phyloP scores from a whole-genome alignment of 2,113 vertebrate species.

The Tichodroma muraria region DNA sequence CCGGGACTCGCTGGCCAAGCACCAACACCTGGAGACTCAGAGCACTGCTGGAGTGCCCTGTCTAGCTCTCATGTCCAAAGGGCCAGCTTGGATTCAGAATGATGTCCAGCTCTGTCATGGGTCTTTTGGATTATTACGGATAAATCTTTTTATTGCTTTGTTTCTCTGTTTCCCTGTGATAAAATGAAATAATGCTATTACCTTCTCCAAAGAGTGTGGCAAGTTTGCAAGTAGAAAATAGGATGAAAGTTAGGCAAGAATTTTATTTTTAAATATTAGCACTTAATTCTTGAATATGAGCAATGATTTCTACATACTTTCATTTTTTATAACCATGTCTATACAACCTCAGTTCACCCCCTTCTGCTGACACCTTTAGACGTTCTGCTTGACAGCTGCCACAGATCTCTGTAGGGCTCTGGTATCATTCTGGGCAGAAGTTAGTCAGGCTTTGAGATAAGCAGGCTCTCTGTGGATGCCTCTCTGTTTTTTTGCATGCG shows the following conservation, averaged over 20 bases:
- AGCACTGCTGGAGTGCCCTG: accelerated
- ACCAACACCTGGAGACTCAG: accelerated
- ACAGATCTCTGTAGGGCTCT: background rate
- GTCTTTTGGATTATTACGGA: background rate
- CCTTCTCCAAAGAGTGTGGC: background rate
- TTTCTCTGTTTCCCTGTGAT: background rate
- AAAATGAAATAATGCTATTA: background rate
- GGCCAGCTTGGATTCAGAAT: background rate
- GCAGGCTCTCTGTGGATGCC: background rate
- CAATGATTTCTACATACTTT: background rate
- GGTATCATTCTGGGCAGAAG: background rate
- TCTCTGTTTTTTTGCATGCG: background rate
- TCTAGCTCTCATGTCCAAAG: background rate
- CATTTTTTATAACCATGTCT: background rate
- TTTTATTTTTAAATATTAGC: background rate
- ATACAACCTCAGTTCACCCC: background rate
- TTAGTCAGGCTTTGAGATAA: background rate
- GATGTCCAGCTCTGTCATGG: background rate
- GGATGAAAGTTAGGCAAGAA: background rate
- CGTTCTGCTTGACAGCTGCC: background rate
- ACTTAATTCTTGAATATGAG: background rate
- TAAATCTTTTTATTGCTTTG: background rate
- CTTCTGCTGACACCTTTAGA: background rate
- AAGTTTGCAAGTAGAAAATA: background rate
- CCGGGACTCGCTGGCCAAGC: accelerated